Evolutionary conservation across 37 sponge, comb jelly and placozoan species (phyloP), one percentile per base, ranked within the genome.

Genomic region (Geodia barretti): DNA sequence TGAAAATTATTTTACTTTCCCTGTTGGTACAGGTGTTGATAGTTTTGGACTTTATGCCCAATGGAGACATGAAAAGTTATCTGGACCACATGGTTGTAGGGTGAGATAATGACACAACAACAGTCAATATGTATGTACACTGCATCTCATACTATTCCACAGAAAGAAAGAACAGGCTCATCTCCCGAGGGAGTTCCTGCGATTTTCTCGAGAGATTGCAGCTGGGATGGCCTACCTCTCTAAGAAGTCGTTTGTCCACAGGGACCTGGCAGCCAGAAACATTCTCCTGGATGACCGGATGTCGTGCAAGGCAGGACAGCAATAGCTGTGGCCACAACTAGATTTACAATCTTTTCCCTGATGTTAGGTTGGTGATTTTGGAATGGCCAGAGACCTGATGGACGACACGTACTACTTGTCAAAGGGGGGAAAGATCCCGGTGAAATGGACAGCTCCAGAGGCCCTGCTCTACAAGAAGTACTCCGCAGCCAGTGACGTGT

Each of bases 251-350:
- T 89, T 83, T 67, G 79, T 89, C 0, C 89, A 89, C 76, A 78
- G 89, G 75, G 89, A 89, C 68, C 41, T 89, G 41, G 89, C 89
- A 62, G 89, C 89, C n/a, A 83, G 89, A 62, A 89, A 89, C 43
- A 64, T 89, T 24, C 79, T 89, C 28, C 74, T 89, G 24, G 40
- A 77, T 60, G 40, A 69, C 1, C 38, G 68, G 31, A 72, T 82
- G 32, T 64, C 76, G 21, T 88, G 83, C 70, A 88, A 88, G 81
- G 88, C 81, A 75, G n/a, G n/a, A n/a, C n/a, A n/a, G n/a, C n/a
- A n/a, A n/a, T n/a, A n/a, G n/a, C n/a, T n/a, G n/a, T n/a, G n/a
- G n/a, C n/a, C n/a, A n/a, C n/a, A n/a, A n/a, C n/a, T n/a, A n/a
- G n/a, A n/a, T n/a, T n/a, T n/a, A n/a, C 67, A 8, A 24, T 65